These are phyloP conservation scores for Ariolimax columbianus DNA, from an alignment of 2,888 invertebrate species.

Conservation along the genomic window DNA sequence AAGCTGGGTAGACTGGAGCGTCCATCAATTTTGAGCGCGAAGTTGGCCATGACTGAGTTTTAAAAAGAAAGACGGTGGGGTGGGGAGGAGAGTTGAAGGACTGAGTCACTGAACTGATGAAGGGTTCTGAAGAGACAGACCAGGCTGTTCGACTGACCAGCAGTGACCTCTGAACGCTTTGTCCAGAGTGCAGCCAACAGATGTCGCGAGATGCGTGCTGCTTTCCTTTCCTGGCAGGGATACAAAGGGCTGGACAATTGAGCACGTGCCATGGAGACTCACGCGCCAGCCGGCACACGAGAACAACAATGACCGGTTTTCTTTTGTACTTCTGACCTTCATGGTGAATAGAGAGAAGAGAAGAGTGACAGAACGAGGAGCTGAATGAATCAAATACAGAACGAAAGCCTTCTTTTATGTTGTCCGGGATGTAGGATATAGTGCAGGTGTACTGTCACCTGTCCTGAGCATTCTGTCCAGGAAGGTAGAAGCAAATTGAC, in stretches of 20 bases:
- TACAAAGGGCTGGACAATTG: neutral
- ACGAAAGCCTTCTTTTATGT: neutral
- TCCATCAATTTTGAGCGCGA: no score
- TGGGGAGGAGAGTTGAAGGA: neutral
- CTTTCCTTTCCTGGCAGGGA: neutral
- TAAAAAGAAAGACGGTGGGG: no score
- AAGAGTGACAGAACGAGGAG: neutral
- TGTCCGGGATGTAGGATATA: no score
- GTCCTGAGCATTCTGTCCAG: no score
- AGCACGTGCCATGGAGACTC: neutral
- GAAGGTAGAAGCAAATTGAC: no score
- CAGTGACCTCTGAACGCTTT: constrained; percentile 1
- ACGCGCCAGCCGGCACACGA: neutral
- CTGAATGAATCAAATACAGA: neutral
- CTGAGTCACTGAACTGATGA: neutral
- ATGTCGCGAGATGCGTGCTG: neutral
- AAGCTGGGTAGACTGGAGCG: no score
- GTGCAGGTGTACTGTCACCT: no score
- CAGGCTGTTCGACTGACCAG: neutral
- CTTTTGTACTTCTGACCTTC: neutral
- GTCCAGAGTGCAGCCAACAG: neutral
- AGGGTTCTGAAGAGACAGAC: neutral
- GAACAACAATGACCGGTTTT: neutral
- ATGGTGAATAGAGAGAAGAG: neutral
- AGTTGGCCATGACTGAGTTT: no score